phyloP scores from a whole-genome alignment of 2,888 invertebrate genomes.

The Metacarcinus magister region DNA sequence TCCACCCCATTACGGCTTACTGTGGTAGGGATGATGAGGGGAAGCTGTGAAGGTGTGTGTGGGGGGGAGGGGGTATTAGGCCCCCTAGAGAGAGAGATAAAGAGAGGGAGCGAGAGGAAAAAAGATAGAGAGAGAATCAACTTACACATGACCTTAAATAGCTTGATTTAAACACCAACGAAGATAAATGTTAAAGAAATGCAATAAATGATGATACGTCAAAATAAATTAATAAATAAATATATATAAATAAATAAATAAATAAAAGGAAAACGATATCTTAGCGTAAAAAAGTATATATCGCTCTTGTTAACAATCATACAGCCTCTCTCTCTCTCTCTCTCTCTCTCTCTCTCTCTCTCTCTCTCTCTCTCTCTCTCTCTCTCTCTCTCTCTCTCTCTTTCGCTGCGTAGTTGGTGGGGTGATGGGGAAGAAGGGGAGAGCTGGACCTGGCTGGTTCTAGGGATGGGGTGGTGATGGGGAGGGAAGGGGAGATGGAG shows the following conservation, averaged over 20 bases:
- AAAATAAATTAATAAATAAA: neutral
- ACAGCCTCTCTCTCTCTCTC: neutral
- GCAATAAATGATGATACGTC: neutral
- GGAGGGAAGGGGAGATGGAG: neutral
- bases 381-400: slow-evolving; percentile 36
- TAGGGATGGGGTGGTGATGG: neutral
- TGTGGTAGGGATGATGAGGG: neutral
- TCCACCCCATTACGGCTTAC: neutral
- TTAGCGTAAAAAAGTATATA: neutral
- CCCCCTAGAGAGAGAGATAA: neutral
- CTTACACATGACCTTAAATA: no score
- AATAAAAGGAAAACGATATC: no score
- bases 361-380: slow-evolving; percentile 55
- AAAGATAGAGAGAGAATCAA: neutral
- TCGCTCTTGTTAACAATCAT: neutral
- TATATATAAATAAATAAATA: neutral
- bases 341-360: slow-evolving; percentile 55
- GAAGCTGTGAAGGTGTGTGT: no score
- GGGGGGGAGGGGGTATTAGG: neutral
- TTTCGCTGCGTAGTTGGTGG: no score
- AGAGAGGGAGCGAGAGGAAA: neutral
- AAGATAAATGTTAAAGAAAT: no score
- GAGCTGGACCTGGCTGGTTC: neutral
- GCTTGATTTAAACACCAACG: no score
- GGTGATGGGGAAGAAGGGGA: no score